A percentile compares a stretch with the other conserved stretches of the same genome.
Evolutionary conservation across 2,797 vertebrate genomes (phyloP).

Genomic region (Xenentodon cancila): DNA sequence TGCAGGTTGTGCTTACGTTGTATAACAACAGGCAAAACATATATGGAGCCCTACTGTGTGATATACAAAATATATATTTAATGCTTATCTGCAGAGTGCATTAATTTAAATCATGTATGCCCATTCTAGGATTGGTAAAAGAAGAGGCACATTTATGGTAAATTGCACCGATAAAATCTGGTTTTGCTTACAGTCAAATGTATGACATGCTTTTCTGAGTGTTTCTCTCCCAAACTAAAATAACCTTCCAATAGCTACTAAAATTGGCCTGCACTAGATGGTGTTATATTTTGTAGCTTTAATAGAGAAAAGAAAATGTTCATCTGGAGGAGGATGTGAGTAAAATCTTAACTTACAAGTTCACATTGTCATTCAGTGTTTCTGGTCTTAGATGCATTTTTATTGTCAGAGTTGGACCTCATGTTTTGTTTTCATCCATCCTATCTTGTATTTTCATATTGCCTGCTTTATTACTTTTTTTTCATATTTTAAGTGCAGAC

Average conservation of each 20-base stretch:
- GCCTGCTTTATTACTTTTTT: not conserved
- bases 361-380: slow-evolving; percentile 5
- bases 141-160: not conserved
- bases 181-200: not conserved
- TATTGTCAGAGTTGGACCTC: not conserved
- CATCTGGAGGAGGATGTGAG: not conserved
- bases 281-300: not conserved
- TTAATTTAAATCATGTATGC: not conserved
- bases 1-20: not conserved
- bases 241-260: not conserved
- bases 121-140: not conserved
- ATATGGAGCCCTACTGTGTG: not conserved
- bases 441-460: not conserved
- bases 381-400: not conserved
- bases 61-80: not conserved
- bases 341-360: not conserved
- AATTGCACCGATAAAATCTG: not conserved
- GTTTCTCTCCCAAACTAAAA: not conserved
- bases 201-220: not conserved
- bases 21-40: not conserved
- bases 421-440: not conserved
- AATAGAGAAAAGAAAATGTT: not conserved
- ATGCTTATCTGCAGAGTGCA: no score
- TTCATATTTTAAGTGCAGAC: not conserved
- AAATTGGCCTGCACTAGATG: not conserved